These are phyloP conservation scores for Teleogryllus oceanicus DNA, from an alignment of 2,888 invertebrate genomes.

Conservation along the genomic window DNA sequence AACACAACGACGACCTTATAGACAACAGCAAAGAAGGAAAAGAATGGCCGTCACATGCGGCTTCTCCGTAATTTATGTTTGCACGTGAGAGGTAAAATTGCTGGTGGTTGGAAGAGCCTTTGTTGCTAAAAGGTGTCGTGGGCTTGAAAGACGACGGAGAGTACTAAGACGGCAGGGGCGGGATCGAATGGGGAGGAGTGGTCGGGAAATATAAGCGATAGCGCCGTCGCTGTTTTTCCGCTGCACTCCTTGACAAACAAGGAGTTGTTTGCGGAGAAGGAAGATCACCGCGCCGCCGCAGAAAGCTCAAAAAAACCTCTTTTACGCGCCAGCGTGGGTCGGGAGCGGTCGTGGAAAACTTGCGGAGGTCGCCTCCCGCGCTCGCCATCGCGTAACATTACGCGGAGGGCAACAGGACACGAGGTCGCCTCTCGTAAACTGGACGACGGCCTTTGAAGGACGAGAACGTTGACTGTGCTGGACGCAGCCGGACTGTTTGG, in stretches of 20 bases:
- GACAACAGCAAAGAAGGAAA: no score
- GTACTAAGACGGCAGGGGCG: no score
- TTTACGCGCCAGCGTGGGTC: background rate
- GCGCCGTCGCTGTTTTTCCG: background rate
- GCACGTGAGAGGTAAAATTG: no score
- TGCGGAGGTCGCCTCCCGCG: background rate
- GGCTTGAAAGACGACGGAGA: no score
- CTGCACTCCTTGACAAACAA: background rate
- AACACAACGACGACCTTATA: no score
- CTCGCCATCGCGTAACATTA: background rate
- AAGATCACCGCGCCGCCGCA: background rate
- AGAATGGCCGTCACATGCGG: no score
- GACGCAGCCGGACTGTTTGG: no score
- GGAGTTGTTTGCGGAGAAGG: background rate
- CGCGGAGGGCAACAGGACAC: conserved; percentile 5
- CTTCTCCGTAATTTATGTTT: no score
- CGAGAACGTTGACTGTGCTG: background rate
- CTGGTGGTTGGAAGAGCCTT: no score
- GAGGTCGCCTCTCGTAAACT: conserved; percentile 1
- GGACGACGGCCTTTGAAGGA: background rate
- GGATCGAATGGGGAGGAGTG: background rate
- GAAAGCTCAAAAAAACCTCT: background rate
- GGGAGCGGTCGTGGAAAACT: background rate
- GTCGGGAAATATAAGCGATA: conserved; percentile 1
- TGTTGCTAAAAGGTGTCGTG: no score